A percentile compares a stretch with the other conserved stretches of the same genome.
Evolutionary conservation across 2,797 vertebrate species (phyloP).

Genomic region (Trichosurus vulpecula): DNA sequence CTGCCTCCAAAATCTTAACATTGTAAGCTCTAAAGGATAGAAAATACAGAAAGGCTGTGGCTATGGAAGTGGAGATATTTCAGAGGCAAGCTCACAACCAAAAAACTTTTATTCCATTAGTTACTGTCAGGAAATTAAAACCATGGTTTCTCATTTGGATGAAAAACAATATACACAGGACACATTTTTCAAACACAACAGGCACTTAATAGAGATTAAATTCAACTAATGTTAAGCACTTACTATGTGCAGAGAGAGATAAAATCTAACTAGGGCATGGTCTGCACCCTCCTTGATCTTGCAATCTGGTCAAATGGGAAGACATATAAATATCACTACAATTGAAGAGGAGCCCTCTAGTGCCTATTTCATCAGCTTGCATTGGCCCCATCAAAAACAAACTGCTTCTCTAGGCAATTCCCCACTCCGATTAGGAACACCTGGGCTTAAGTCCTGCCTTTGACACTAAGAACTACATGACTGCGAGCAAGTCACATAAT

Average conservation of each 20-base stretch:
- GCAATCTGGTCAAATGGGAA: not conserved
- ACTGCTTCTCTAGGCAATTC: not conserved
- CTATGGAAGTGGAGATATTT: not conserved
- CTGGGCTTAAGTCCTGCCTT: not conserved
- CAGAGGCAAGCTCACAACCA: not conserved
- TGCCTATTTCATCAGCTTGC: not conserved
- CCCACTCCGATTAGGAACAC: not conserved
- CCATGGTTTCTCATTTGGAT: not conserved
- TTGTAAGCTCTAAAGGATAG: constrained; percentile 24
- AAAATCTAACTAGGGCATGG: not conserved
- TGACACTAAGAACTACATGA: not conserved
- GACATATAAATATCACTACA: not conserved
- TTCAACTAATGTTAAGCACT: not conserved
- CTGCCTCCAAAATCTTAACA: constrained; percentile 42
- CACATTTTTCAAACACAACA: not conserved
- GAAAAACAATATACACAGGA: not conserved
- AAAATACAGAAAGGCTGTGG: not conserved
- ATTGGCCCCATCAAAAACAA: not conserved
- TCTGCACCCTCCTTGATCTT: not conserved
- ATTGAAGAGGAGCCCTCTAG: not conserved
- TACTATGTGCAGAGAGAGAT: not conserved
- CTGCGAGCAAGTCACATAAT: not conserved
- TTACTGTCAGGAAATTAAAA: not conserved
- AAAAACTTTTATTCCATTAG: not conserved
- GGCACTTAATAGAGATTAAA: not conserved